These are phyloP conservation scores for Procambarus virginalis DNA, from an alignment of 1,140 invertebrate genomes.

Conservation along the genomic window DNA sequence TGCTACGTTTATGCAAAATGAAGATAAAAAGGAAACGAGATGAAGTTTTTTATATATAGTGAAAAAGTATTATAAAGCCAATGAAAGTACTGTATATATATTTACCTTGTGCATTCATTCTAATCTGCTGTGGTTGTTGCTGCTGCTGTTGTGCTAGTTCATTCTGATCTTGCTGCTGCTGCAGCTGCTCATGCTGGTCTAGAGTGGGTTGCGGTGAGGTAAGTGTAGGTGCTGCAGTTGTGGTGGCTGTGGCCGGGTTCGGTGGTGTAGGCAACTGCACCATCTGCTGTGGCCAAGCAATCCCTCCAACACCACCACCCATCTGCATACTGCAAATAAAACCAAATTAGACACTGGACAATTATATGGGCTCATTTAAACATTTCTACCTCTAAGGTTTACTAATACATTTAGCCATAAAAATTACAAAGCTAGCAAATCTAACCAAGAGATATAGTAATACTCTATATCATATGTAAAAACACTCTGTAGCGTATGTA, in stretches of 20 bases:
- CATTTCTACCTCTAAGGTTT: too few relatives aligned
- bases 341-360: too few relatives aligned
- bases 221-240: background rate
- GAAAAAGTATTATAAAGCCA: too few relatives aligned
- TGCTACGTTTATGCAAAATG: too few relatives aligned
- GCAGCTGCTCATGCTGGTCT: slow-evolving; percentile 9
- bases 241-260: slow-evolving; percentile 21
- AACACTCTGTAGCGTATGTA: too few relatives aligned
- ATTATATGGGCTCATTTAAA: too few relatives aligned
- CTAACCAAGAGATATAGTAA: too few relatives aligned
- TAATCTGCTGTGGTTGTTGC: slow-evolving; percentile 38
- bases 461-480: too few relatives aligned
- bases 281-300: slow-evolving; percentile 57
- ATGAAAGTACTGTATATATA: background rate
- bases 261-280: slow-evolving; percentile 27
- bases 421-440: too few relatives aligned
- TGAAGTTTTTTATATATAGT: too few relatives aligned
- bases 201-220: background rate
- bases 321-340: slow-evolving; percentile 52
- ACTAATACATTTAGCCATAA: too few relatives aligned
- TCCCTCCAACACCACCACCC: slow-evolving; percentile 36
- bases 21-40: too few relatives aligned
- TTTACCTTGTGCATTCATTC: slow-evolving; percentile 60
- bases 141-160: slow-evolving; percentile 14
- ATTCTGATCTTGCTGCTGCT: slow-evolving; percentile 19